Percentiles rank a stretch among this genome's conserved stretches.
These are phyloP conservation scores for Galaxias olidus DNA, from an alignment of 2,797 vertebrate genomes.

Conservation along the genomic window DNA sequence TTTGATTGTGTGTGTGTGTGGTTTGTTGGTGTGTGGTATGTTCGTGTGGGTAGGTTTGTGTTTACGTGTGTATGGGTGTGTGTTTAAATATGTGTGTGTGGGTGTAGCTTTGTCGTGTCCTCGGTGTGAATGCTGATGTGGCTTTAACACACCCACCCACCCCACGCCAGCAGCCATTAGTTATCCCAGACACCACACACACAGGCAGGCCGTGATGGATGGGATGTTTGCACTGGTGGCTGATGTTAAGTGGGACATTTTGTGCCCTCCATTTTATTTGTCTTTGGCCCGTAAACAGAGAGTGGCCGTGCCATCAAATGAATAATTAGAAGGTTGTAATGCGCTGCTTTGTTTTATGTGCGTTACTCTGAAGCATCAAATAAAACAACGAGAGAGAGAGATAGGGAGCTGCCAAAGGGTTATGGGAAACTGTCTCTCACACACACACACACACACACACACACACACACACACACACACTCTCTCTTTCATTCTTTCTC, in stretches of 20 bases:
- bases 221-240: conserved; percentile 44
- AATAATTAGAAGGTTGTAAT: conserved; percentile 61
- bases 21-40: neutral
- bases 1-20: neutral
- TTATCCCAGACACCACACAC: conserved; percentile 28
- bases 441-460: conserved; percentile 4
- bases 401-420: neutral
- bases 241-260: conserved; percentile 40
- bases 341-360: conserved; percentile 51
- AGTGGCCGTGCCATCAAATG: conserved; percentile 50
- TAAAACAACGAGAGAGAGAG: conserved; percentile 25
- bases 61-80: neutral
- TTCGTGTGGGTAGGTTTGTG: neutral
- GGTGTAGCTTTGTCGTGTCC: conserved; percentile 4
- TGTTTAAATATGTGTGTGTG: neutral
- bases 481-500: neutral
- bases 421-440: neutral
- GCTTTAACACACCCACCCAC: conserved; percentile 22
- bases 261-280: conserved; percentile 54
- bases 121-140: conserved; percentile 45
- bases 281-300: conserved; percentile 56
- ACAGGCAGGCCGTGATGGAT: conserved; percentile 42
- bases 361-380: conserved; percentile 40
- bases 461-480: neutral
- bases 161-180: conserved; percentile 40